These are phyloP conservation scores for Staurois parvus DNA, from an alignment of 2,797 vertebrate genomes.

Conservation along the genomic window DNA sequence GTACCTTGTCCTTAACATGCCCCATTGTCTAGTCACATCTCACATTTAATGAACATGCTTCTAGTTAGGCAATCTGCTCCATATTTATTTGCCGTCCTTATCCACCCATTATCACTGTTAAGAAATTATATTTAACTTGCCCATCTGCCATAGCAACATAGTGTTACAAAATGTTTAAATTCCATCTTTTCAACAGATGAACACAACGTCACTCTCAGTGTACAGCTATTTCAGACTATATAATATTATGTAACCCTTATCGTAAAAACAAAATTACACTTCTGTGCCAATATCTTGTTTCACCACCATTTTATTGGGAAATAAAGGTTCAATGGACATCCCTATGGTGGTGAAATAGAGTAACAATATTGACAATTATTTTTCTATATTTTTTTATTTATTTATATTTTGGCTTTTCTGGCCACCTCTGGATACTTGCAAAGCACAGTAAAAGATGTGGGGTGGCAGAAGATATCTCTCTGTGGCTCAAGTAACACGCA, in stretches of 20 bases:
- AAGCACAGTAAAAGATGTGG: too few relatives aligned
- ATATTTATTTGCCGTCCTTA: neutral
- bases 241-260: neutral
- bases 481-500: too few relatives aligned
- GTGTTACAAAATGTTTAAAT: neutral
- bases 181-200: conserved; percentile 9
- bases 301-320: neutral
- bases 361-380: too few relatives aligned
- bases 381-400: too few relatives aligned
- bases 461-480: too few relatives aligned
- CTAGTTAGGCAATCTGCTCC: neutral
- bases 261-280: too few relatives aligned
- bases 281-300: neutral
- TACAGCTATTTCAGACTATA: neutral
- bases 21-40: neutral
- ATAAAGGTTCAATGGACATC: too few relatives aligned
- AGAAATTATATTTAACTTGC: neutral
- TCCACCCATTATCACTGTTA: neutral
- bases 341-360: too few relatives aligned
- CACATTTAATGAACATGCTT: neutral
- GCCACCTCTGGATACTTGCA: too few relatives aligned
- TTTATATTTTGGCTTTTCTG: too few relatives aligned
- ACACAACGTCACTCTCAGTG: neutral
- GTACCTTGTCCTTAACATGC: neutral
- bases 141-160: conserved; percentile 19